Conservation (phyloP, 1,140 invertebrate species). For the Thaumetopoea pityocampa region DNA sequence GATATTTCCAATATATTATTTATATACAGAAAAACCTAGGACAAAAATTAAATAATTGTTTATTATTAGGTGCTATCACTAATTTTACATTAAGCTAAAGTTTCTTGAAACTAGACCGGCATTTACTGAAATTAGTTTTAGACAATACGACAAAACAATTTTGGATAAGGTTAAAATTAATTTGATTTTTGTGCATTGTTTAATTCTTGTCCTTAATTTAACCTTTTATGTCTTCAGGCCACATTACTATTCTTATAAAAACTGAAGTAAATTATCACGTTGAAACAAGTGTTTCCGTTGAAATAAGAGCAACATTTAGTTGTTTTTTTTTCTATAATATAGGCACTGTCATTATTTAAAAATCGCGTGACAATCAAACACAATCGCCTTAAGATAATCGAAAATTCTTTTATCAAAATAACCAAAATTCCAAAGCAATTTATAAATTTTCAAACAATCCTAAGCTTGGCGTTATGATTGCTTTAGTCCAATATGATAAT, state of each 20-base stretch:
- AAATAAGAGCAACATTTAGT: slow-evolving; percentile 12
- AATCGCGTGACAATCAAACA: slow-evolving; percentile 27
- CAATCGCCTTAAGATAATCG: slow-evolving; percentile 12
- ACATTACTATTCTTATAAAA: slow-evolving; percentile 5
- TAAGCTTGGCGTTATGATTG: slow-evolving; percentile 20
- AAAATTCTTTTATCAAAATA: slow-evolving; percentile 14
- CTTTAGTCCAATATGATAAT: slow-evolving; percentile 43
- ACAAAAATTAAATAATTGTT: too few relatives aligned
- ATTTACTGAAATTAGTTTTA: too few relatives aligned
- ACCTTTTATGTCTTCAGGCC: too few relatives aligned
- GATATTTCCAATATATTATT: too few relatives aligned
- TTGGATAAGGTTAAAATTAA: too few relatives aligned
- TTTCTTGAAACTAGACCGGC: too few relatives aligned
- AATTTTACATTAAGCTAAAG: too few relatives aligned
- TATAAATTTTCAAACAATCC: slow-evolving; percentile 2
- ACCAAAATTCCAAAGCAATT: slow-evolving; percentile 25
- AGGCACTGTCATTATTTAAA: slow-evolving; percentile 17
- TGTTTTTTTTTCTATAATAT: slow-evolving; percentile 18
- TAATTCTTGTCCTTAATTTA: too few relatives aligned
- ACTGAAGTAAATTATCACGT: slow-evolving; percentile 7
- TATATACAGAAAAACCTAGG: too few relatives aligned
- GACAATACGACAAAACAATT: too few relatives aligned
- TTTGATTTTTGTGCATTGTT: too few relatives aligned
- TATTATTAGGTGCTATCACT: too few relatives aligned
- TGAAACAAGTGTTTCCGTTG: slow-evolving; percentile 9